Evolutionary conservation across 2,888 invertebrate genomes (phyloP).

Genomic region (Timema cristinae): DNA sequence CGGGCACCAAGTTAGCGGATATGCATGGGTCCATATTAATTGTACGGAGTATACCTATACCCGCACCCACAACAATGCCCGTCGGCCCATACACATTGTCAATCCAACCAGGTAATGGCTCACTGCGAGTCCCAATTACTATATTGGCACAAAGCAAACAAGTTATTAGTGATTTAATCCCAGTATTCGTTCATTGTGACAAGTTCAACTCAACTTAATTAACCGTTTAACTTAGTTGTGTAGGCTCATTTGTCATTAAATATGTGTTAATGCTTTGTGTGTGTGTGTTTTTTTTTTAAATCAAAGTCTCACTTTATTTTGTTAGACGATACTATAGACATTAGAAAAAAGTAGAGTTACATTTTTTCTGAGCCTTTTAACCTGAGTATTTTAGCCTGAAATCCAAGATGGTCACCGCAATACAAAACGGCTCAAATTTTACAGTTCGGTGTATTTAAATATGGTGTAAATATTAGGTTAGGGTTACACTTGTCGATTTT

Average conservation of each 20-base stretch:
- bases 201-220: too few relatives aligned
- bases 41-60: slow-evolving; percentile 58
- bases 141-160: neutral
- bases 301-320: too few relatives aligned
- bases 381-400: too few relatives aligned
- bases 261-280: too few relatives aligned
- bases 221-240: too few relatives aligned
- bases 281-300: too few relatives aligned
- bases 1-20: slow-evolving; percentile 64
- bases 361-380: too few relatives aligned
- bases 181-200: too few relatives aligned
- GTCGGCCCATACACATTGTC: slow-evolving; percentile 68
- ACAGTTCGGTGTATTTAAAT: neutral
- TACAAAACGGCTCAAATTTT: neutral
- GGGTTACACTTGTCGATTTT: neutral
- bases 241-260: too few relatives aligned
- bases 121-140: slow-evolving; percentile 44
- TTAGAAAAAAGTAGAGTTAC: too few relatives aligned
- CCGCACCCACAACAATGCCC: slow-evolving; percentile 50
- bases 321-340: too few relatives aligned
- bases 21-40: slow-evolving; percentile 51
- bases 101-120: slow-evolving; percentile 58
- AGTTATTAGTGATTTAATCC: neutral
- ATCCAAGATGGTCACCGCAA: too few relatives aligned
- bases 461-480: slow-evolving; percentile 5